Base-by-base conservation (phyloP, 2,888 invertebrate genomes). In the Apamea monoglypha region DNA sequence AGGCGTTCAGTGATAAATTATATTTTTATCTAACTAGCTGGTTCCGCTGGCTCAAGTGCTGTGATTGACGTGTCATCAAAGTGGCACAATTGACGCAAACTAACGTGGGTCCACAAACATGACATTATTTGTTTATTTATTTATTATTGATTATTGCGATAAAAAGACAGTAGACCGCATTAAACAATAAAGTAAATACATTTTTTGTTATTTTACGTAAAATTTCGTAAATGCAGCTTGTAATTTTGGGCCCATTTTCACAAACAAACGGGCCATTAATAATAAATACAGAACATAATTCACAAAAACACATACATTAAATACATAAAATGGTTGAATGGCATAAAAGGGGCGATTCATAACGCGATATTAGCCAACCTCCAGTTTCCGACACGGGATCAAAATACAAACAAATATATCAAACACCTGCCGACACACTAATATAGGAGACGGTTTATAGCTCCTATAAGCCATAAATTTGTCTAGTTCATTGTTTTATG, bases 401-500 rank as follows among this genome's bases (percentile, higher is more conserved):
- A 89, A 81, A 89, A 88, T 82, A 78, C 88, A 84, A 87, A 89
- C 85, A 89, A 81, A 89, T 90, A 86, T 85, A 89, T 89, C 81
- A 86, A 81, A 63, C 44, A 85, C 80, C 79, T 81, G 83, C 71
- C 74, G 81, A 83, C 78, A 74, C 82, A 83, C 88, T 87, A 88
- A 87, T 77, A 89, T 83, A 78, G 78, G 80, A 80, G 82, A 80
- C 81, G 68, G 74, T 88, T 83, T 88, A 88, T 83, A 76, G 80
- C 36, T 40, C 80, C 87, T 81, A 89, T 87, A 90, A 74, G 84
- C 89, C 29, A 89, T 90, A 90, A 90, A 90, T 90, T 87, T 88
- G 78, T 80, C 78, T 83, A 80, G 74, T 74, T 81, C 87, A 85
- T 90, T 89, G 90, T 89, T 87, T 88, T 80, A 88, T 84, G 81